Evolutionary conservation across 1,140 invertebrate species (phyloP).

Genomic region (Drosophila tsacasi): DNA sequence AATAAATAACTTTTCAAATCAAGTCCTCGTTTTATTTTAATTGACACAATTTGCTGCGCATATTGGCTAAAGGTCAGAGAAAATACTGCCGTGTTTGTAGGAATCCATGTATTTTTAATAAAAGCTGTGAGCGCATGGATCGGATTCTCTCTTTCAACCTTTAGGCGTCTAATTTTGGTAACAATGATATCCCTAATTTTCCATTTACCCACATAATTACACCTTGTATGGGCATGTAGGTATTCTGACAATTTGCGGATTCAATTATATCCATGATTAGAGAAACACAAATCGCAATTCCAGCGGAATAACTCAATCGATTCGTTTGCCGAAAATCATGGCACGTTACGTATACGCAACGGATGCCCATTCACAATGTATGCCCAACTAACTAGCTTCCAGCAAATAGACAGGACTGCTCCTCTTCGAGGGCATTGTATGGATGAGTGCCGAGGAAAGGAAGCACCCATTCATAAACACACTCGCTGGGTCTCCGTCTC

Average conservation of each 20-base stretch:
- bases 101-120: conserved; percentile 1
- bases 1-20: conserved; percentile 23
- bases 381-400: conserved; percentile 47
- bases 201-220: conserved; percentile 40
- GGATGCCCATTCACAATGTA: conserved; percentile 46
- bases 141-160: neutral
- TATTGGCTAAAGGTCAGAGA: neutral
- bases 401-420: conserved; percentile 32
- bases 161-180: neutral
- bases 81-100: neutral
- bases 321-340: conserved; percentile 47
- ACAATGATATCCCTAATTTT: conserved; percentile 17
- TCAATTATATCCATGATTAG: conserved; percentile 49
- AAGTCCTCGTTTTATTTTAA: neutral
- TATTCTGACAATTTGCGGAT: conserved; percentile 25
- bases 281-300: conserved; percentile 35
- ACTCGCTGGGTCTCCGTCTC: conserved; percentile 7
- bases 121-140: neutral
- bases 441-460: conserved; percentile 26
- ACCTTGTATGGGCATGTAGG: neutral
- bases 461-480: conserved; percentile 55
- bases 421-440: conserved; percentile 16
- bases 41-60: neutral
- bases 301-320: conserved; percentile 33
- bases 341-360: conserved; percentile 65